Evolutionary conservation across 2,888 invertebrate species (phyloP), one percentile per base, ranked within the genome.

Genomic region (Seladonia tumulorum): DNA sequence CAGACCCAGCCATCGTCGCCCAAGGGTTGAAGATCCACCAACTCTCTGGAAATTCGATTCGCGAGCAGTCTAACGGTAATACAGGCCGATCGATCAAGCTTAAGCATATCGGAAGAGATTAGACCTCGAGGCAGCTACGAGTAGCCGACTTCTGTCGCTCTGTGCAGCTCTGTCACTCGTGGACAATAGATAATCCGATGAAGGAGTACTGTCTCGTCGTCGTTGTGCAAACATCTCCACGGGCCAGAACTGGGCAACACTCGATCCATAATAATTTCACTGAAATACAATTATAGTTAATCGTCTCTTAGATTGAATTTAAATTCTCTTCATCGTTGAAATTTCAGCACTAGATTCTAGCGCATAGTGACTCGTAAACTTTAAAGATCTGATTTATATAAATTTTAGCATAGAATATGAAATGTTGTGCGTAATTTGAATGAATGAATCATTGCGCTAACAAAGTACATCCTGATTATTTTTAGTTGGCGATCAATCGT

Each of bases 161-260:
- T 45, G 70, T 74, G n/a, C 12, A 29, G 10, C 25, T 45, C 25
- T 42, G 22, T 47, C 74, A 53, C 70, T 22, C 57, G 35, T 72
- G 53, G 86, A 81, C 25, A 63, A 16, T 86, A 77, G 42, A 63
- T n/a, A n/a, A 70, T 63, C 73, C 8, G 29, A 39, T 70, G 70
- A 57, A 72, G 29, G 18, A 53, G 49, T 57, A 80, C n/a, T n/a
- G 42, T 35, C 70, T 63, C 53, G 79, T 63, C 14, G 73, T 86
- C 85, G 86, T 86, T 86, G 86, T 86, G 74, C 86, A 68, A 86
- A 86, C 71, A 75, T n/a, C 47, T 47, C 35, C 68, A 39, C 76
- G 71, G 47, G 10, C 10, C 22, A 68, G 66, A 68, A 18, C 63
- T 63, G 63, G 63, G 29, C 63, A 63, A 29, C 8, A 7, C 63